Conservation (phyloP, 2,797 vertebrate genomes). For the Acanthurus lineatus region DNA sequence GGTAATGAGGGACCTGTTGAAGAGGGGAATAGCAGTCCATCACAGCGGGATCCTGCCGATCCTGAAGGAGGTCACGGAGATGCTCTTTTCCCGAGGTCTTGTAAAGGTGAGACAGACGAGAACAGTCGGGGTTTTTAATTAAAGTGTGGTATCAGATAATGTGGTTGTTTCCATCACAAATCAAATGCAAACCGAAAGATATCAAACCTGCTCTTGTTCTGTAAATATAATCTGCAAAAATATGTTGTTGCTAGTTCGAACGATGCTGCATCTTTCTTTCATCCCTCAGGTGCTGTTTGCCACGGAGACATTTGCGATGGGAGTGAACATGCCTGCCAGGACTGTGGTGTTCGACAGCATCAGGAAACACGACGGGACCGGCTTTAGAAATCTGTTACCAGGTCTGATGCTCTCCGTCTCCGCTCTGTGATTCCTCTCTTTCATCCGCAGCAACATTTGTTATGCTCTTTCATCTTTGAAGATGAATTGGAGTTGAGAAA, state of each 20-base stretch:
- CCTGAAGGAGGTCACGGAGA: slow-evolving; percentile 95
- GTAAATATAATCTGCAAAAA: no score
- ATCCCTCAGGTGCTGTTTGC: slow-evolving; percentile 91
- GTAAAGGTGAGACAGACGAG: slow-evolving; percentile 87
- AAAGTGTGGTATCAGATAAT: no score
- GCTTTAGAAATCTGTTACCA: slow-evolving; percentile 93
- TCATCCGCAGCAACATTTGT: slow-evolving; percentile 12
- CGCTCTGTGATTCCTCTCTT: neutral
- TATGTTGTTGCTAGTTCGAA: no score
- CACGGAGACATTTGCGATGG: slow-evolving; percentile 96
- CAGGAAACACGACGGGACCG: slow-evolving; percentile 92
- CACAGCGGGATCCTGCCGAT: slow-evolving; percentile 96
- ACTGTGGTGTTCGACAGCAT: slow-evolving; percentile 95
- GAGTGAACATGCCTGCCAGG: slow-evolving; percentile 95
- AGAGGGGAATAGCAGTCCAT: slow-evolving; percentile 92
- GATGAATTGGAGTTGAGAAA: neutral
- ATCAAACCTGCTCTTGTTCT: no score
- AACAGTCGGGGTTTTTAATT: no score
- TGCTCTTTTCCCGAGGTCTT: slow-evolving; percentile 95
- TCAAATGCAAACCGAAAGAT: no score
- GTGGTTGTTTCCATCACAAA: no score
- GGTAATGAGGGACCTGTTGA: slow-evolving; percentile 90
- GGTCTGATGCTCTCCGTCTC: slow-evolving; percentile 71
- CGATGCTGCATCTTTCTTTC: neutral
- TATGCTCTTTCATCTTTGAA: slow-evolving; percentile 36